Evolutionary conservation across 2,113 vertebrate genomes (phyloP).

Genomic region (Pygoscelis adeliae): DNA sequence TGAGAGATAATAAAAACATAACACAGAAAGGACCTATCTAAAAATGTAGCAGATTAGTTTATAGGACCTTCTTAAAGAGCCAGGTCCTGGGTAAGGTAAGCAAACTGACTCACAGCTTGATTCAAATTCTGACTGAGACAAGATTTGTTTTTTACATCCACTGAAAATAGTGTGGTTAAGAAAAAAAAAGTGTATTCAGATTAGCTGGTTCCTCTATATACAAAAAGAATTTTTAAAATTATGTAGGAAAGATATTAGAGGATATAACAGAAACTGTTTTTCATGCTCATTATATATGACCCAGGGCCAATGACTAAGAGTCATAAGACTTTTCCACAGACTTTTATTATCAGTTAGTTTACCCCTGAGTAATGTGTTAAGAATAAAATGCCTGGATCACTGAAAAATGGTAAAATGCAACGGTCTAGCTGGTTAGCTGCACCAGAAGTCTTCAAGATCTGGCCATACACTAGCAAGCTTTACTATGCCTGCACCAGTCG

Average conservation of each 20-base stretch:
- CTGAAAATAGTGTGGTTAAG: background rate
- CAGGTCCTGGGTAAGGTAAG: background rate
- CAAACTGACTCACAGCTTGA: slow-evolving; percentile 1
- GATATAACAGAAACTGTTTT: background rate
- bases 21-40: background rate
- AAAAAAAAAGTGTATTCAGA: background rate
- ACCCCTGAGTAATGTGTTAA: background rate
- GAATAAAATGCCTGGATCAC: background rate
- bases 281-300: background rate
- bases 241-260: slow-evolving; percentile 14
- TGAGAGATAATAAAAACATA: slow-evolving; percentile 57
- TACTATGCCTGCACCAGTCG: background rate
- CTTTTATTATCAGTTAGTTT: background rate
- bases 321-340: background rate
- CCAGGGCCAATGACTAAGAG: background rate
- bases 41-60: background rate
- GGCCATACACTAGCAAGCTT: background rate
- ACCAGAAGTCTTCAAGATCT: background rate
- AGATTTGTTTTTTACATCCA: background rate
- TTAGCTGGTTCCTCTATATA: background rate
- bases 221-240: background rate
- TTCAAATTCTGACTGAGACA: background rate
- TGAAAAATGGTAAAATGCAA: background rate
- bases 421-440: background rate
- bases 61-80: background rate